Conservation (phyloP, 2,797 vertebrate genomes). For the Podarcis siculus region DNA sequence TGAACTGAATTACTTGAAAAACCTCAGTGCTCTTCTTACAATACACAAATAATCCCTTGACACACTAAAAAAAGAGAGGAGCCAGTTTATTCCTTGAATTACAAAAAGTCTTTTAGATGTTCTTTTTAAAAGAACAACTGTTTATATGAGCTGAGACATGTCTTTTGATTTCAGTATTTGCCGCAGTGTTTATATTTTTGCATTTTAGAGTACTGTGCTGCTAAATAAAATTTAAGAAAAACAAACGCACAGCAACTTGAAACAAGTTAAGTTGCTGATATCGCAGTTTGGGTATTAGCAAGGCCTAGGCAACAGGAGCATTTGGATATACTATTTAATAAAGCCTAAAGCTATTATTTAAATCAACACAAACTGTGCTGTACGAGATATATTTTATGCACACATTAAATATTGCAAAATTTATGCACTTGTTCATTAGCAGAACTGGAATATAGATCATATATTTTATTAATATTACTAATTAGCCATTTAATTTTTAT, state of each 20-base stretch:
- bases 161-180: slow-evolving; percentile 39
- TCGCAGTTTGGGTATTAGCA: background rate
- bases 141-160: slow-evolving; percentile 22
- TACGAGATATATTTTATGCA: slow-evolving; percentile 15
- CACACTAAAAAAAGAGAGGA: background rate
- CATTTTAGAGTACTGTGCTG: background rate
- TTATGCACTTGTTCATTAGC: slow-evolving; percentile 34
- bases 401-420: slow-evolving; percentile 31
- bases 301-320: background rate
- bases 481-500: slow-evolving; percentile 42
- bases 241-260: background rate
- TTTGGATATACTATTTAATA: slow-evolving; percentile 31
- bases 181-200: background rate
- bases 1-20: background rate
- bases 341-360: slow-evolving; percentile 49
- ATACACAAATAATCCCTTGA: slow-evolving; percentile 17
- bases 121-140: slow-evolving; percentile 25
- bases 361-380: accelerated
- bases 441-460: slow-evolving; percentile 36
- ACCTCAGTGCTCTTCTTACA: slow-evolving; percentile 10
- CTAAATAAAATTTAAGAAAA: background rate
- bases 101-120: background rate
- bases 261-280: slow-evolving; percentile 52
- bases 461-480: background rate
- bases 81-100: slow-evolving; percentile 41